Evolutionary conservation across 2,797 vertebrate genomes (phyloP), one percentile per base, ranked within the genome.

Genomic region (Anabas testudineus): DNA sequence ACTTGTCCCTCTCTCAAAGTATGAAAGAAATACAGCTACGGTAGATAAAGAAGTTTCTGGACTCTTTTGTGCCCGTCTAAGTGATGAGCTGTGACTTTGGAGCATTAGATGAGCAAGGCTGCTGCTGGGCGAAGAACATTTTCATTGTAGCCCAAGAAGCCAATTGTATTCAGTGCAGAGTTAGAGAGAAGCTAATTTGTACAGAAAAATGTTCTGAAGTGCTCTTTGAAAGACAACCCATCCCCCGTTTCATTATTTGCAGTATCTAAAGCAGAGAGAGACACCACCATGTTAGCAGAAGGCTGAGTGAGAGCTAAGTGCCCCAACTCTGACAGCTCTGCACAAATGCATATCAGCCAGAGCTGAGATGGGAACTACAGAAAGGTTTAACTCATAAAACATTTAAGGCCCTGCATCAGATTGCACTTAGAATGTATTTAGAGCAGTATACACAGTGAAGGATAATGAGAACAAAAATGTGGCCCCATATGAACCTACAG

Each of bases 311-410:
- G 78, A 76, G 84, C 82, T 82, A 78, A 85, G 80, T 86, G 88
- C 69, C 77, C 74, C 21, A 47, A 60, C 82, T 80, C 83, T 81
- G 88, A 90, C 87, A 86, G 85, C 83, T 80, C 76, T 62, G 81
- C 78, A 82, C 76, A 87, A 88, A 88, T 81, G 80, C 85, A 76
- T 80, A 87, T 85, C 77, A 84, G 73, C 76, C 71, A 2, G 80
- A 68, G 75, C 55, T 7, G 42, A 71, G 78, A 67, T 69, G 71
- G 75, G 76, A 87, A 85, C 87, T 81, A 85, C 80, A 71, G 74
- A 83, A 87, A 78, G 75, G 51, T 87, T 85, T 83, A 73, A 82
- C 82, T 90, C 80, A 88, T 91, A 69, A 90, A 92, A 91, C 87
- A 91, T 93, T 92, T 76, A 93, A 77, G 61, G 68, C 53, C 41